Percentiles rank a stretch among this genome's conserved stretches.
phyloP scores from a whole-genome alignment of 2,113 vertebrate species.

The Bufo gargarizans region DNA sequence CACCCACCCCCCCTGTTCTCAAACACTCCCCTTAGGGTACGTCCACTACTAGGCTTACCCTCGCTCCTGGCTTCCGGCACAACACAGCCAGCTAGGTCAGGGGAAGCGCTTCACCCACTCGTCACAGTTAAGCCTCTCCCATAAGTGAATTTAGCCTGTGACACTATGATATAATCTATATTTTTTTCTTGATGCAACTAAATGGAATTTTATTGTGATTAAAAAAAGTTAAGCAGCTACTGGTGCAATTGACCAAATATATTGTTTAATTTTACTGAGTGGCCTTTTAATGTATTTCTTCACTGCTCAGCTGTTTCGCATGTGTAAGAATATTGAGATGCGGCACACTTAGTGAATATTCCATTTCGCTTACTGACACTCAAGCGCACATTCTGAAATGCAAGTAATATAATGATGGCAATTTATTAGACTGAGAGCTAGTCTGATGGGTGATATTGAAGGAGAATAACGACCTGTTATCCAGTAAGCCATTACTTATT shows the following conservation, averaged over 20 bases:
- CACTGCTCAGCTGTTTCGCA: no score
- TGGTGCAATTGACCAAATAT: background rate
- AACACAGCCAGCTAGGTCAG: no score
- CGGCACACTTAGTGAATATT: background rate
- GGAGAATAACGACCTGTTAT: conserved; percentile 16
- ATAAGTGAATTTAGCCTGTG: no score
- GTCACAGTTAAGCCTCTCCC: no score
- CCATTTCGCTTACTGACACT: background rate
- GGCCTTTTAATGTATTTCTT: background rate
- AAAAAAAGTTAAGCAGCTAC: background rate
- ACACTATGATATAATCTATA: background rate
- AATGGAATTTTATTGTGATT: background rate
- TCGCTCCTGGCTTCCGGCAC: no score
- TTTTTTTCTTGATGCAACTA: background rate
- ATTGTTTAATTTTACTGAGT: background rate
- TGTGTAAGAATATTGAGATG: background rate
- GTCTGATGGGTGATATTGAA: conserved; percentile 24
- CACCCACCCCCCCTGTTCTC: no score
- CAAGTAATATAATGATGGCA: background rate
- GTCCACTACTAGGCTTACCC: no score
- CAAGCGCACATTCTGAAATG: background rate
- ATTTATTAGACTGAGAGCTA: conserved; percentile 19
- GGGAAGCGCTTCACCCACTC: no score
- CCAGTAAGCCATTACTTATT: conserved; percentile 1
- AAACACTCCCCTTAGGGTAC: no score